These are phyloP conservation scores for Indri indri DNA, from an alignment of 2,113 vertebrate species.

Conservation along the genomic window DNA sequence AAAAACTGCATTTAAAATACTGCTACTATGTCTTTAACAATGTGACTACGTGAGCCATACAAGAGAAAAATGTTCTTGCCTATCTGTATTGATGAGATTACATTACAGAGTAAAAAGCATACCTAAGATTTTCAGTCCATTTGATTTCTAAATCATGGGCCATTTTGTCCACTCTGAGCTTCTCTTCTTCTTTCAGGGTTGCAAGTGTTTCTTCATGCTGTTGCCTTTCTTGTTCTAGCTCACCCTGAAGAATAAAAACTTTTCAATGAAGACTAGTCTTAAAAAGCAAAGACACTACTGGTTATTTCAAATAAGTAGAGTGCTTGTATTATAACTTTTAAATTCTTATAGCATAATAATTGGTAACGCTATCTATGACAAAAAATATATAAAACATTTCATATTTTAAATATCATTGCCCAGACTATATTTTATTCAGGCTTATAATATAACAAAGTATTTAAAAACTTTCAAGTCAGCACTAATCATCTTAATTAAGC, in stretches of 20 bases:
- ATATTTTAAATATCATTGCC: slow-evolving; percentile 8
- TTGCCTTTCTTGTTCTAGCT: slow-evolving; percentile 93
- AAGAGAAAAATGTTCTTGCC: neutral
- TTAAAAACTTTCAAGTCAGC: neutral
- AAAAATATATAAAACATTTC: neutral
- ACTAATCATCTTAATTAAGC: slow-evolving; percentile 20
- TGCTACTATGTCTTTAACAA: neutral
- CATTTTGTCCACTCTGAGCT: slow-evolving; percentile 94
- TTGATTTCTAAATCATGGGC: slow-evolving; percentile 96
- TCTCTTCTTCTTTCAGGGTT: slow-evolving; percentile 94
- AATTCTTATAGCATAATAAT: neutral
- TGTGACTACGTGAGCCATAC: neutral
- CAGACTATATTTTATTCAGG: neutral
- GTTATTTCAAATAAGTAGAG: neutral
- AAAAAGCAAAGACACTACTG: slow-evolving; percentile 8
- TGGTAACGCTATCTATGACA: neutral
- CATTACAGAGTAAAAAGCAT: neutral
- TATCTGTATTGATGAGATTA: neutral
- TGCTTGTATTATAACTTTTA: neutral
- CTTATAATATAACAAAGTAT: neutral
- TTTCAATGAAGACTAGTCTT: slow-evolving; percentile 70
- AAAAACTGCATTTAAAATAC: slow-evolving; percentile 35
- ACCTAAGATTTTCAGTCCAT: slow-evolving; percentile 98
- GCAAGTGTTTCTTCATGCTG: slow-evolving; percentile 93
- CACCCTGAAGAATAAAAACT: slow-evolving; percentile 86